Base-by-base conservation (phyloP, 2,888 invertebrate species). In the Cyclophora punctaria region DNA sequence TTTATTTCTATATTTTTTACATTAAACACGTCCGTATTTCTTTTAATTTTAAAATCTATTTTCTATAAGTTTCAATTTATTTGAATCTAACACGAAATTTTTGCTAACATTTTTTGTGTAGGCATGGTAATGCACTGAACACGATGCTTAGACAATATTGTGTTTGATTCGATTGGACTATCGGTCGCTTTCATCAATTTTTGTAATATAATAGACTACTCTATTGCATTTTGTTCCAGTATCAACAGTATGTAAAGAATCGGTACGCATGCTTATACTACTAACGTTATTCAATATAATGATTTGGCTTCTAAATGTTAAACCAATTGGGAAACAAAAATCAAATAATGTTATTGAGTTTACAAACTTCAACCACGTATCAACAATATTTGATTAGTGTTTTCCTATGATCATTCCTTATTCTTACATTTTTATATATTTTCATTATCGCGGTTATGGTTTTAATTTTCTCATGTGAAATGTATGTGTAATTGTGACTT, bases 121-220 rank as follows among this genome's bases (percentile, higher is more conserved):
- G 78, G 85, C 85, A 87, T 87, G 84, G 75, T 75, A 69, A 59
- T 72, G 79, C 83, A 81, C 80, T 66, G 64, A 50, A 68, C 67
- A 72, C 62, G 60, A 70, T 59, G 83, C 80, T 83, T 80, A 72
- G 44, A 48, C 35, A 49, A 52, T 47, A 52, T 45, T 46, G 44
- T 44, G 45, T 48, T 53, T 7, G 46, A 53, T 45, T 50, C 34
- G 35, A 47, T 47, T 50, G 51, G 51, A 46, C 40, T 43, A 35
- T 20, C 2, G 20, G 20, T 47, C 43, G 34, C 45, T 45, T 3
- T 41, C 50, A 60, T 64, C 20, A 20, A 20, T 20, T 20, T 20
- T 20, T 20, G 20, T 20, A 20, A 20, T 20, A 20, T 20, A 20
- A 20, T 20, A 20, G 20, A 20, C 20, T 20, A 20, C 20, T 20